Conservation (phyloP, 2,888 invertebrate species). For the Lepetodrilus schrolli region DNA sequence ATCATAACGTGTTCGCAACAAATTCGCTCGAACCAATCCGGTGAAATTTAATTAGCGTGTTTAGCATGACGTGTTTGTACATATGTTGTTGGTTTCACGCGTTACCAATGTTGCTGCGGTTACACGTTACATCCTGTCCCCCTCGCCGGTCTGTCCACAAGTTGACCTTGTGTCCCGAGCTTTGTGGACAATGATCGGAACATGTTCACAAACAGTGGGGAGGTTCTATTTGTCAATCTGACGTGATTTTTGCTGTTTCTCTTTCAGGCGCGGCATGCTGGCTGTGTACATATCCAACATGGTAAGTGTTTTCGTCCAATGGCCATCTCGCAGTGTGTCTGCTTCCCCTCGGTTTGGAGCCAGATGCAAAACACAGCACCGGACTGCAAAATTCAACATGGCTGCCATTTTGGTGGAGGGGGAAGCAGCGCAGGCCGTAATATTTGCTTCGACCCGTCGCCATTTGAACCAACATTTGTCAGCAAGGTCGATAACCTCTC, state of each 20-base stretch:
- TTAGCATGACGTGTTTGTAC: not conserved
- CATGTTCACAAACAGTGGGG: slow-evolving; percentile 24
- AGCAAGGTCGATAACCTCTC: not conserved
- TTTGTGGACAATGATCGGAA: not conserved
- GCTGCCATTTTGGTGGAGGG: not conserved
- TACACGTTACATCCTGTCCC: not conserved
- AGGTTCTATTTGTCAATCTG: slow-evolving; percentile 33
- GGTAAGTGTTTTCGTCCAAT: slow-evolving; percentile 75
- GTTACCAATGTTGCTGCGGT: not conserved
- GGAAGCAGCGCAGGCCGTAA: not conserved
- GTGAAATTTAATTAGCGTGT: slow-evolving; percentile 14
- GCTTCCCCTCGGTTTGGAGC: slow-evolving; percentile 9
- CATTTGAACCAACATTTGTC: slow-evolving; percentile 16
- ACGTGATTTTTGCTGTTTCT: slow-evolving; percentile 40
- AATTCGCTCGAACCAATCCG: no score
- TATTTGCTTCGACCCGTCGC: slow-evolving; percentile 20
- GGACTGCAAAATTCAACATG: slow-evolving; percentile 31
- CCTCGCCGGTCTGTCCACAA: not conserved
- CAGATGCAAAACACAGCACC: slow-evolving; percentile 27
- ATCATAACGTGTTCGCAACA: not conserved
- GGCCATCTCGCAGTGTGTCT: not conserved
- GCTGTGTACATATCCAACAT: slow-evolving; percentile 89
- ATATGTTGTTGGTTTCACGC: not conserved
- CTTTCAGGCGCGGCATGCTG: slow-evolving; percentile 82
- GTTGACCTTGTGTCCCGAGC: not conserved